Evolutionary conservation across 2,797 vertebrate genomes (phyloP).

Genomic region (Enteromius radiatus): DNA sequence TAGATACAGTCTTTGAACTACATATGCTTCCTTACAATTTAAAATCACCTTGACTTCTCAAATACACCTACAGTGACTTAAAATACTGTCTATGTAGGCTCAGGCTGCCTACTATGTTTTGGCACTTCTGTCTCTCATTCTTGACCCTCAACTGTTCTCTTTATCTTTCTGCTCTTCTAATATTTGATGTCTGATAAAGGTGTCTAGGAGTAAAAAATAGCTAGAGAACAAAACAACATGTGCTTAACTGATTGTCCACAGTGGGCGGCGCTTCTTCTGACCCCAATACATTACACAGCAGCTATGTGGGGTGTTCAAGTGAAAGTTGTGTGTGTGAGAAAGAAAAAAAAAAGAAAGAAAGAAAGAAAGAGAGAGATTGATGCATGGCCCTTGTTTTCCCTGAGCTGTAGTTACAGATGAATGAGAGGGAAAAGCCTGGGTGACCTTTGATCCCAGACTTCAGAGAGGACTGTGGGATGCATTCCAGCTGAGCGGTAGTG

Average conservation of each 20-base stretch:
- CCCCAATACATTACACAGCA: slow-evolving; percentile 35
- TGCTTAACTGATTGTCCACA: slow-evolving; percentile 10
- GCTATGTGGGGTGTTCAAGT: slow-evolving; percentile 39
- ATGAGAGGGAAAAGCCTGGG: slow-evolving; percentile 60
- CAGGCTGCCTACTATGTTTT: not conserved
- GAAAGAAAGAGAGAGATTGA: slow-evolving; percentile 41
- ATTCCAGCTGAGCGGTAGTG: slow-evolving; percentile 60
- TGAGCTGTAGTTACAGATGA: slow-evolving; percentile 66
- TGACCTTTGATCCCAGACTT: slow-evolving; percentile 64
- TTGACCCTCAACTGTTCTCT: not conserved
- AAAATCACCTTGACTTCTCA: not conserved
- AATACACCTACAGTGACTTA: not conserved
- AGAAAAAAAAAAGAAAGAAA: slow-evolving; percentile 24
- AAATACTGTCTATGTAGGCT: slow-evolving; percentile 13
- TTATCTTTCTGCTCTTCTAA: slow-evolving; percentile 27
- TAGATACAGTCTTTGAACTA: not conserved
- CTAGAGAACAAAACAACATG: not conserved
- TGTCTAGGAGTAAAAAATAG: slow-evolving; percentile 13
- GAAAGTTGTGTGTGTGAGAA: slow-evolving; percentile 23
- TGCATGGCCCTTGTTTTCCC: slow-evolving; percentile 62
- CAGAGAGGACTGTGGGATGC: slow-evolving; percentile 60
- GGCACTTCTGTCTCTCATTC: not conserved
- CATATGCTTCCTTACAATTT: not conserved
- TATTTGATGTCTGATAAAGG: slow-evolving; percentile 56
- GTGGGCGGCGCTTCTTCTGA: slow-evolving; percentile 35